Base-by-base conservation (phyloP, 2,113 vertebrate species). In the Gambusia affinis region DNA sequence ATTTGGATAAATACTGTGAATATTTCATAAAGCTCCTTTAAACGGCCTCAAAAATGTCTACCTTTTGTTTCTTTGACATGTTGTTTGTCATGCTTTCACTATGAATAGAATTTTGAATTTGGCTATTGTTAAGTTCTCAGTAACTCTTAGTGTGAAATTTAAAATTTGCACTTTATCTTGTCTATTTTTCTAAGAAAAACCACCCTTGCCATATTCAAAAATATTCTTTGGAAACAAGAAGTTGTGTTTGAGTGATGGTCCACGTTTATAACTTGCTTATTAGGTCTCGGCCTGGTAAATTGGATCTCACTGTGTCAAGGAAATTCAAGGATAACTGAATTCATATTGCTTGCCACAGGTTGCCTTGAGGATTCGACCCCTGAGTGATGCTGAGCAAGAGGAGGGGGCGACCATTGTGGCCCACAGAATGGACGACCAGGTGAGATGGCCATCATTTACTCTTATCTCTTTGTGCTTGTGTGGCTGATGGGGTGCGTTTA, bases 371-470 rank as follows among this genome's bases (percentile, higher is more conserved):
- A 95, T 98, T 83, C 94, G 96, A 47, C 97, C 97, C 60, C 92
- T 97, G 87, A 98, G 94, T 17, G 91, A 95, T 80, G 92, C 92
- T 0, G 97, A 98, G 89, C 91, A 95, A 88, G 96, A 96, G 47
- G 96, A 97, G 85, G 94, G 92, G 63, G 96, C 96, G 57, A 91
- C 95, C 0, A 91, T 95, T 42, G 95, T 97, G 28, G 96, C 96
- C 70, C 96, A 96, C 86, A 91, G 95, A 87, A 78, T 97, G 79
- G 96, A 96, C 0, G 92, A 97, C 29, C 96, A 98, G 96, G 97
- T 98, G 91, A 29, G 78, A 51, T 5, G 37, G 24, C 24, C 15
- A 0, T 14, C 29, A 69, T 69, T 71, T 51, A 22, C n/a, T 8
- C 8, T 68, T 65, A 28, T 82, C 31, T 71, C 27, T 60, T 27